These are phyloP conservation scores for Oreochromis spilurus DNA, from an alignment of 2,113 vertebrate genomes.

Conservation along the genomic window DNA sequence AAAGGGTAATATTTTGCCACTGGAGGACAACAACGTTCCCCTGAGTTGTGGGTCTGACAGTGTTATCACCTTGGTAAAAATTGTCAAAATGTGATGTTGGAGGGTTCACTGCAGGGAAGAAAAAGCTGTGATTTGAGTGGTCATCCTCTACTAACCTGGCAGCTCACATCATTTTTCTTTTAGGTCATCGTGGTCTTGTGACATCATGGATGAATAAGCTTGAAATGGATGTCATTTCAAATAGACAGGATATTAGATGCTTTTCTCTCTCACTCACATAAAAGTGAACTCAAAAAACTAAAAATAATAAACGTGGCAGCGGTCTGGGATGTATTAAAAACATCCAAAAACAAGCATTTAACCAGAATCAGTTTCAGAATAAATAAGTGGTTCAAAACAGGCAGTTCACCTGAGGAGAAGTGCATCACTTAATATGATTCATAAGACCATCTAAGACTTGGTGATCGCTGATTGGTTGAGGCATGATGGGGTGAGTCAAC, in stretches of 20 bases:
- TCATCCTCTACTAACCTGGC: slow-evolving; percentile 2
- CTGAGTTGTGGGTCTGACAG: neutral
- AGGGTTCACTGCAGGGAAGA: neutral
- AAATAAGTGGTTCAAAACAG: neutral
- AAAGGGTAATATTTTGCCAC: neutral
- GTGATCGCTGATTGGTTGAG: neutral
- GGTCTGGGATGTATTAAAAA: neutral
- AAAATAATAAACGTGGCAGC: neutral
- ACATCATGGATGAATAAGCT: neutral
- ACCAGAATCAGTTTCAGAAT: neutral
- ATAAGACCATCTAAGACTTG: neutral
- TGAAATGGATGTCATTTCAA: neutral
- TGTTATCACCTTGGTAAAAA: neutral
- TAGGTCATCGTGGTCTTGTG: neutral
- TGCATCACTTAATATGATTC: neutral
- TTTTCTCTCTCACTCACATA: neutral
- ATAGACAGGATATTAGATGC: neutral
- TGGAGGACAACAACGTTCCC: neutral
- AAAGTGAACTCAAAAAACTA: neutral
- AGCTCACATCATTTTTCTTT: neutral
- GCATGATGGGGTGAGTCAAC: neutral
- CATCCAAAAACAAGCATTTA: neutral
- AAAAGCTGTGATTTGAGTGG: neutral
- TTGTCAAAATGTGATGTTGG: neutral
- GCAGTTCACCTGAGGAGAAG: neutral